Evolutionary conservation across 2,888 invertebrate species (phyloP).

Genomic region (Leptinotarsa rubiginosa): DNA sequence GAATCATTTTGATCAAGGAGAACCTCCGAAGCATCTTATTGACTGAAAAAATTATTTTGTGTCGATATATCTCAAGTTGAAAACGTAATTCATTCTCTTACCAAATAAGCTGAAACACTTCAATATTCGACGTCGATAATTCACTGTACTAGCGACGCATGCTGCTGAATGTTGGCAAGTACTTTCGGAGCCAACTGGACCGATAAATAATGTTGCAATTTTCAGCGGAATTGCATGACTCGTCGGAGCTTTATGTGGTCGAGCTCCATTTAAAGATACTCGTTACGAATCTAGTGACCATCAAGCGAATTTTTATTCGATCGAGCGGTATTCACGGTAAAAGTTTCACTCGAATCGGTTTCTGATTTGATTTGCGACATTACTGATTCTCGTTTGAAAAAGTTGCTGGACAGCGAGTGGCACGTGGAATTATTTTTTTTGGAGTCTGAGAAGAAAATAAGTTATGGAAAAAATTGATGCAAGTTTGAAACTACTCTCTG

Average conservation of each 20-base stretch:
- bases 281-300: slow-evolving; percentile 26
- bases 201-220: slow-evolving; percentile 36
- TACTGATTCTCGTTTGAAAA: neutral
- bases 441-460: too few species aligned
- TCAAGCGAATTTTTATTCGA: slow-evolving; percentile 5
- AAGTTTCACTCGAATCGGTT: neutral
- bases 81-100: too few species aligned
- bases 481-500: too few species aligned
- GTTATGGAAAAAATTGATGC: too few species aligned
- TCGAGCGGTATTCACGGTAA: neutral
- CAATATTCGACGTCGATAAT: slow-evolving; percentile 7
- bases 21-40: too few species aligned
- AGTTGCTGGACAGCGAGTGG: neutral
- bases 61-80: too few species aligned
- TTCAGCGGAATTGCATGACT: slow-evolving; percentile 31
- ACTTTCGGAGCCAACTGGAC: slow-evolving; percentile 29
- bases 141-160: neutral
- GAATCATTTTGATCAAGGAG: too few species aligned
- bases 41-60: too few species aligned
- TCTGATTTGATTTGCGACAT: neutral
- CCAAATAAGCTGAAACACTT: neutral
- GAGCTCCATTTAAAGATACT: slow-evolving; percentile 20
- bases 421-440: too few species aligned
- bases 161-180: slow-evolving; percentile 21
- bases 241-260: slow-evolving; percentile 30